phyloP scores from a whole-genome alignment of 2,888 invertebrate species.

The Xanthorhoe spadicearia region DNA sequence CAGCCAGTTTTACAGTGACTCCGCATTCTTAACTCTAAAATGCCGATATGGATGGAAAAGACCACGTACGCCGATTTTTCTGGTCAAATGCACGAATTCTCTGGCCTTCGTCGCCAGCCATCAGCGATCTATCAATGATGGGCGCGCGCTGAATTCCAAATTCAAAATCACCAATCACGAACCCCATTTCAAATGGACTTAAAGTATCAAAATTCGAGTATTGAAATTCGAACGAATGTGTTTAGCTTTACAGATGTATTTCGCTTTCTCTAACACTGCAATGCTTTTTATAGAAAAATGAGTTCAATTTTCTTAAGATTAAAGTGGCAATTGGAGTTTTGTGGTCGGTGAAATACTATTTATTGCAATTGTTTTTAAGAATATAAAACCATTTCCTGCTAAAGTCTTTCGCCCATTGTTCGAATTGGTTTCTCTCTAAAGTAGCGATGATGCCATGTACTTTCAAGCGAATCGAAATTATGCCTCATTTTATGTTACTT shows the following conservation, averaged over 20 bases:
- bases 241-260: constrained; percentile 67
- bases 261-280: constrained; percentile 48
- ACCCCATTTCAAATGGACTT: constrained; percentile 68
- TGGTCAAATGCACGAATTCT: constrained; percentile 73
- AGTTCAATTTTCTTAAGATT: constrained; percentile 34
- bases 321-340: constrained; percentile 47
- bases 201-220: constrained; percentile 61
- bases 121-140: constrained; percentile 78
- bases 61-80: constrained; percentile 75
- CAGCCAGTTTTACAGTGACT: background rate
- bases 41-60: constrained; percentile 50
- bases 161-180: constrained; percentile 76
- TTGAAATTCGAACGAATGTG: constrained; percentile 72
- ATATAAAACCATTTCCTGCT: constrained; percentile 81
- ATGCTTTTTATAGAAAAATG: constrained; percentile 38
- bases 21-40: constrained; percentile 49
- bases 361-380: constrained; percentile 74
- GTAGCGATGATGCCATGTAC: constrained; percentile 68
- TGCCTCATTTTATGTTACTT: constrained; percentile 25
- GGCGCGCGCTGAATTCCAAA: constrained; percentile 78
- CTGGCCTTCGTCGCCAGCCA: constrained; percentile 42
- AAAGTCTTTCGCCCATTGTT: constrained; percentile 73
- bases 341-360: constrained; percentile 51
- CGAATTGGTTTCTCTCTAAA: constrained; percentile 66
- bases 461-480: constrained; percentile 61